Conservation (phyloP, 2,113 vertebrate species). For the Lathamus discolor region DNA sequence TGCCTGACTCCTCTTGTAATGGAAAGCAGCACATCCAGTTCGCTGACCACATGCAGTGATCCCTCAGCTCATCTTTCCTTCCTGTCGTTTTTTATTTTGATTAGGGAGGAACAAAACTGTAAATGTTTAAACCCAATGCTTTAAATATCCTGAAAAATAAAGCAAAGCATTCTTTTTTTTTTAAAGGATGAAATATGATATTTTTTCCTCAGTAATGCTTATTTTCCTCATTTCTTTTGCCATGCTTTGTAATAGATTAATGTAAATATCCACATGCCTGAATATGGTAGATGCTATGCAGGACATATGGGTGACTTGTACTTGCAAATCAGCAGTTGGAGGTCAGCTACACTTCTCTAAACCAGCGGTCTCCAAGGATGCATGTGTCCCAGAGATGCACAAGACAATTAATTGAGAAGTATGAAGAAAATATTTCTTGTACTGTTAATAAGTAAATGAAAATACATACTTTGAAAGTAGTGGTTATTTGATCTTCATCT, state of each 20-base stretch:
- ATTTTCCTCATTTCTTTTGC: background rate
- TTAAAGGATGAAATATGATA: background rate
- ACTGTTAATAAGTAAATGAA: background rate
- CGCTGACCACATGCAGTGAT: background rate
- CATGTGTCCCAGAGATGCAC: fast-evolving
- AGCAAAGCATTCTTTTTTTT: background rate
- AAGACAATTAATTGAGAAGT: background rate
- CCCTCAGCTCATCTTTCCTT: background rate
- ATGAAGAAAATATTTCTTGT: background rate
- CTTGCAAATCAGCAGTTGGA: background rate
- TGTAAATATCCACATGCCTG: background rate
- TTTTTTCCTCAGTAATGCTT: fast-evolving
- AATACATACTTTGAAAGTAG: background rate
- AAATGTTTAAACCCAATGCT: background rate
- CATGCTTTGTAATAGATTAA: background rate
- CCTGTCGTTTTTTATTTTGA: fast-evolving
- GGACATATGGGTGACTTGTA: background rate
- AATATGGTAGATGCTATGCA: background rate
- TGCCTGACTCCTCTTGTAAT: too few relatives aligned
- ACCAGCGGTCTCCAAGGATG: fast-evolving
- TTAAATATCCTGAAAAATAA: background rate
- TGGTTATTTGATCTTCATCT: background rate
- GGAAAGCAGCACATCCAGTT: background rate
- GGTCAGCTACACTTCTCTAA: background rate
- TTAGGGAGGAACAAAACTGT: background rate